Conservation (phyloP, 2,113 vertebrate species). For the Bubo bubo region DNA sequence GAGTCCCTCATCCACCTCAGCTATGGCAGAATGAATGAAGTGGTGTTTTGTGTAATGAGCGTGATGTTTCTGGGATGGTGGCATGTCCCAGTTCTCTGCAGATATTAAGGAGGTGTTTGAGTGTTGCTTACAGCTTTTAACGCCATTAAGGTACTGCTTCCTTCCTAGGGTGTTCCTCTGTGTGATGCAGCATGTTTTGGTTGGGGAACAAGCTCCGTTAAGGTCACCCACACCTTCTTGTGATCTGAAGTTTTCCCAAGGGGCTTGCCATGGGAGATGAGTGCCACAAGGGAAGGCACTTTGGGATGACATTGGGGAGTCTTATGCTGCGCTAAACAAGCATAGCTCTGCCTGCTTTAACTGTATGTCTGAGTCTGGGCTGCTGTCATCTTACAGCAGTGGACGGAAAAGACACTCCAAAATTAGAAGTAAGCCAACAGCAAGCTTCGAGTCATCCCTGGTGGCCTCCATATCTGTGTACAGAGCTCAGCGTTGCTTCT, state of each 20-base stretch:
- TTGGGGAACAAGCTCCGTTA: fast-evolving
- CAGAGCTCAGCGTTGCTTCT: background rate
- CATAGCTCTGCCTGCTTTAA: background rate
- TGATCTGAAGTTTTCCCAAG: background rate
- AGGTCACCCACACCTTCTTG: background rate
- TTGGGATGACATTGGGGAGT: background rate
- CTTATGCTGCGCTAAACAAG: background rate
- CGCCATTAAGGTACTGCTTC: background rate
- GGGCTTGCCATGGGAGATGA: background rate
- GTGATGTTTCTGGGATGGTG: background rate
- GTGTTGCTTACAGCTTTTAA: background rate
- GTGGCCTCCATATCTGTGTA: fast-evolving
- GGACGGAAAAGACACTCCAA: background rate
- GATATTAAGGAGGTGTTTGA: background rate
- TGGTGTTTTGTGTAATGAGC: background rate
- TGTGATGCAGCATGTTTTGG: background rate
- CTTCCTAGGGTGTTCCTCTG: background rate
- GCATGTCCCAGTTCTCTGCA: background rate
- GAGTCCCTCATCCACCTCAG: background rate
- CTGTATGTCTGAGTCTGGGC: background rate
- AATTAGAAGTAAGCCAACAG: background rate
- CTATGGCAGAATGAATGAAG: background rate
- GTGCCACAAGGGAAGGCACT: background rate
- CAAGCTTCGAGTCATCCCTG: background rate
- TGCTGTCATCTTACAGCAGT: background rate